Conservation (phyloP, 1,140 invertebrate genomes). For the Heliconius hewitsoni region DNA sequence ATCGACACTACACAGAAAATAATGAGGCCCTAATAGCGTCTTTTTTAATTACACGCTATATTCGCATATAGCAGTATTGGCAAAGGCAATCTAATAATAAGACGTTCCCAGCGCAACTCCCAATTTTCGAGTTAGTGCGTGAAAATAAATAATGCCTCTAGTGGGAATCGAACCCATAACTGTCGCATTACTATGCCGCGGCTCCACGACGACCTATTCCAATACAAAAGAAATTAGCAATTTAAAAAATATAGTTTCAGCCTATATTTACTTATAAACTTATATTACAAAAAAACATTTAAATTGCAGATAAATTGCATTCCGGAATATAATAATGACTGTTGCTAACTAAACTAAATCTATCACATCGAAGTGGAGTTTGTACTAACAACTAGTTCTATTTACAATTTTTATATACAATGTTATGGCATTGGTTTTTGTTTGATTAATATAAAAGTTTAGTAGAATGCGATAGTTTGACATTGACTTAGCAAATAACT, state of each 20-base stretch:
- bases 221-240: background rate
- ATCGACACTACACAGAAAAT: background rate
- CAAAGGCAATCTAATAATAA: no score
- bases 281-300: background rate
- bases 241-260: background rate
- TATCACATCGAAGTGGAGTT: slow-evolving; percentile 8
- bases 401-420: slow-evolving; percentile 12
- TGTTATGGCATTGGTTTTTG: background rate
- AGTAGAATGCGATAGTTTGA: no score
- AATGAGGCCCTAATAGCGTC: background rate
- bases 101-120: background rate
- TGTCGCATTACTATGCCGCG: background rate
- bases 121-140: background rate
- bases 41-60: background rate
- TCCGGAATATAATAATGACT: background rate
- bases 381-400: background rate
- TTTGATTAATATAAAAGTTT: no score
- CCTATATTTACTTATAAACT: background rate
- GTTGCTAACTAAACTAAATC: background rate
- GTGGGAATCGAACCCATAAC: background rate
- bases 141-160: background rate
- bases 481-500: no score
- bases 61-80: no score
- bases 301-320: background rate
- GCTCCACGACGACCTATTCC: background rate